phyloP scores from a whole-genome alignment of 2,797 vertebrate species.

The Menidia menidia region DNA sequence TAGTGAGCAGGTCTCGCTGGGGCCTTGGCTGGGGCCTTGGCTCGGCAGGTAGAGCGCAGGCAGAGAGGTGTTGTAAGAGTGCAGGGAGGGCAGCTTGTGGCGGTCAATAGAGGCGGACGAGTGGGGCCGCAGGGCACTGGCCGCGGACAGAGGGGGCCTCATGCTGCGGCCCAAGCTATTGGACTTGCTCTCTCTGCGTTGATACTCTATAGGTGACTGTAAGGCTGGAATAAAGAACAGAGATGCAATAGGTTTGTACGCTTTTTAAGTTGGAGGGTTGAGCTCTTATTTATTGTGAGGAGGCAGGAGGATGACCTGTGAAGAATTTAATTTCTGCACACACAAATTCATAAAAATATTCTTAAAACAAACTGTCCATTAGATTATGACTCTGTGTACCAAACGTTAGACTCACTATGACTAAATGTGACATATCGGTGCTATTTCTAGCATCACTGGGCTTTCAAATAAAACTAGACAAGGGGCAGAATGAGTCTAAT shows the following conservation, averaged over 20 bases:
- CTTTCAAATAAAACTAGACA: not conserved
- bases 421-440: not conserved
- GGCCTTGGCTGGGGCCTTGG: slow-evolving; percentile 74
- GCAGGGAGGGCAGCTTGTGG: slow-evolving; percentile 84
- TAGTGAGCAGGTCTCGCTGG: slow-evolving; percentile 62
- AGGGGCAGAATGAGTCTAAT: not conserved
- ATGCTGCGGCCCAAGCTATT: slow-evolving; percentile 90
- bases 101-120: slow-evolving; percentile 90
- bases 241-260: not conserved
- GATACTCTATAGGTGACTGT: slow-evolving; percentile 96
- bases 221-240: slow-evolving; percentile 80
- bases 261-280: not conserved
- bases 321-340: too few species aligned
- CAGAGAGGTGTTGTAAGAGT: slow-evolving; percentile 88
- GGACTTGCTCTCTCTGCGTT: slow-evolving; percentile 91
- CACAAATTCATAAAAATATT: accelerated
- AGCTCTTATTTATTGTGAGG: slow-evolving; percentile 1
- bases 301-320: not conserved
- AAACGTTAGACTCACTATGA: not conserved
- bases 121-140: slow-evolving; percentile 82
- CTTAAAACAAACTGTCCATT: not conserved
- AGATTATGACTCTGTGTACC: not conserved
- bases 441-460: not conserved
- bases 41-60: slow-evolving; percentile 89
- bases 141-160: slow-evolving; percentile 80